Percentiles rank a stretch among this genome's conserved stretches.
These are phyloP conservation scores for Nymphalis urticae DNA, from an alignment of 2,888 invertebrate genomes.

Conservation along the genomic window DNA sequence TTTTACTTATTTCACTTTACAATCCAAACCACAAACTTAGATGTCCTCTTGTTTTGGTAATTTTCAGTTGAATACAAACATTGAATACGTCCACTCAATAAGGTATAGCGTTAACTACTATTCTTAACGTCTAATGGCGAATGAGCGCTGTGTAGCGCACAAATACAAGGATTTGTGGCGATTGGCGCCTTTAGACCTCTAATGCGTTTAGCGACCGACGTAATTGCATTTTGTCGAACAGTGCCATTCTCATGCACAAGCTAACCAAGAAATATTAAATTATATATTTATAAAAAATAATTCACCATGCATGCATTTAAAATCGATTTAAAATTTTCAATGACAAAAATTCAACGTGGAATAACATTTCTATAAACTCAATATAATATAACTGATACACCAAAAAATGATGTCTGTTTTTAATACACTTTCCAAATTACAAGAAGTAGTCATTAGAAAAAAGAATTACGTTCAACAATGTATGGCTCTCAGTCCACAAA, in stretches of 20 bases:
- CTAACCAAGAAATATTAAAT: slow-evolving; percentile 8
- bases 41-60: neutral
- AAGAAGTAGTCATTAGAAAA: no score
- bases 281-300: neutral
- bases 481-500: no score
- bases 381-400: no score
- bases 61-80: neutral
- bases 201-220: slow-evolving; percentile 33
- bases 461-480: no score
- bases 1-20: no score
- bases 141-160: slow-evolving; percentile 21
- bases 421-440: no score
- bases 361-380: no score
- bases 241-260: slow-evolving; percentile 11
- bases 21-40: neutral
- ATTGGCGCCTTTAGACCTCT: slow-evolving; percentile 38
- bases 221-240: slow-evolving; percentile 32
- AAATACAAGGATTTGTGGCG: slow-evolving; percentile 39
- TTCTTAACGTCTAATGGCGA: slow-evolving; percentile 23
- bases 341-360: no score
- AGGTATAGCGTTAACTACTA: slow-evolving; percentile 35
- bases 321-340: no score
- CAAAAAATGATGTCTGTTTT: no score
- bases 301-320: no score
- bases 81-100: slow-evolving; percentile 33